These are phyloP conservation scores for Pterocles burchelli DNA, from an alignment of 2,113 vertebrate genomes.

Conservation along the genomic window DNA sequence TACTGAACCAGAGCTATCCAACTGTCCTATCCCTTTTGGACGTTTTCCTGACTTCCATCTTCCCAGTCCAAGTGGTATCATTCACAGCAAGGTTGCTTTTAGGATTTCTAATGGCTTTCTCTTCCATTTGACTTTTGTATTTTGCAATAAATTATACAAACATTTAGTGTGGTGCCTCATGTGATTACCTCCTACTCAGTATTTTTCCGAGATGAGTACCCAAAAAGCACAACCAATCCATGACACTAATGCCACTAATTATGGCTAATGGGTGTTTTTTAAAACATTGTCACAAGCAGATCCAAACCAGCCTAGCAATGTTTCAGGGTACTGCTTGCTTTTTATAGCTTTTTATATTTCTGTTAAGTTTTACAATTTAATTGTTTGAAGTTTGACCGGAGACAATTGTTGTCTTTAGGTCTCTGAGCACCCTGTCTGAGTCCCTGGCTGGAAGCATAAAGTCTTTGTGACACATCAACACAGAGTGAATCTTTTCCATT, in stretches of 20 bases:
- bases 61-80: not conserved
- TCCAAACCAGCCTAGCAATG: not conserved
- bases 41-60: not conserved
- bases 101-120: not conserved
- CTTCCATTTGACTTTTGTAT: not conserved
- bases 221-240: not conserved
- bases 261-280: not conserved
- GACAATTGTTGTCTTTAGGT: not conserved
- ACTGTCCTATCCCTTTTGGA: not conserved
- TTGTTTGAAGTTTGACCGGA: not conserved
- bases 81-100: not conserved
- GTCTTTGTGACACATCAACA: not conserved
- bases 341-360: not conserved
- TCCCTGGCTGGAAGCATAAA: not conserved
- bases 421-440: not conserved
- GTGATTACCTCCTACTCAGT: not conserved
- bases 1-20: not conserved
- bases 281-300: not conserved
- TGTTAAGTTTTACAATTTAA: not conserved
- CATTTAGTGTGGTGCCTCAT: not conserved
- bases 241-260: not conserved
- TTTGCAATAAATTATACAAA: not conserved
- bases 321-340: not conserved
- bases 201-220: not conserved
- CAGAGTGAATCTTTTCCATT: not conserved